A percentile compares a stretch with the other conserved stretches of the same genome.
phyloP scores from a whole-genome alignment of 1,140 invertebrate species.

The Megalonaias nervosa region DNA sequence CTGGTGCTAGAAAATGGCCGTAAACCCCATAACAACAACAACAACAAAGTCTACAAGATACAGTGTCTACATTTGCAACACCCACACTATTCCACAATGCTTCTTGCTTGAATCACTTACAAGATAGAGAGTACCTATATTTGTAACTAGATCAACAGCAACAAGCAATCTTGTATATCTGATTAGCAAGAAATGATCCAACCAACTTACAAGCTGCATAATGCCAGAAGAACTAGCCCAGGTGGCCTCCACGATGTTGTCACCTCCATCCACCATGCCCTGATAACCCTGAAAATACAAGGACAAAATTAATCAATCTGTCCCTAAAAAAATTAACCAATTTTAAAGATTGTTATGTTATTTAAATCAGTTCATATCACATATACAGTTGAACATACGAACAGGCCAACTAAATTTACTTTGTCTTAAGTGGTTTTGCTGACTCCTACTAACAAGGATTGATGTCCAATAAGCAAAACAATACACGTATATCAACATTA shows the following conservation, averaged over 20 bases:
- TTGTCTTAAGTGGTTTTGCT: neutral
- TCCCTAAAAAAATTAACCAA: too few relatives aligned
- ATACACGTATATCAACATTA: neutral
- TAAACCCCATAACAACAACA: too few relatives aligned
- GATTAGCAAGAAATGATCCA: neutral
- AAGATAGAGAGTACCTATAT: too few relatives aligned
- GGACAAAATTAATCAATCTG: slow-evolving; percentile 1
- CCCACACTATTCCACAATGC: too few relatives aligned
- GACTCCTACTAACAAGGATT: neutral
- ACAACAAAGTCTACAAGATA: too few relatives aligned
- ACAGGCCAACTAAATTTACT: neutral
- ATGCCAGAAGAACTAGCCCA: slow-evolving; percentile 99
- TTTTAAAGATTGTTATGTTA: too few relatives aligned
- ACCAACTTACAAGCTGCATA: slow-evolving; percentile 86
- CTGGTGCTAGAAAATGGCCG: too few relatives aligned
- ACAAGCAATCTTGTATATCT: too few relatives aligned
- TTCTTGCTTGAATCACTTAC: too few relatives aligned
- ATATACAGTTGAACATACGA: neutral
- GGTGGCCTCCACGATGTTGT: slow-evolving; percentile 94
- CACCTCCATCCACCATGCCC: slow-evolving; percentile 99
- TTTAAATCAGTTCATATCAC: neutral
- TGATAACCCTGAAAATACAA: slow-evolving; percentile 84
- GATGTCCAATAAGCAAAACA: neutral
- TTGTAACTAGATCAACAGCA: too few relatives aligned
- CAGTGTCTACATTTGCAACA: too few relatives aligned